phyloP scores from a whole-genome alignment of 1,140 invertebrate genomes.

The Zaprionus davidi region DNA sequence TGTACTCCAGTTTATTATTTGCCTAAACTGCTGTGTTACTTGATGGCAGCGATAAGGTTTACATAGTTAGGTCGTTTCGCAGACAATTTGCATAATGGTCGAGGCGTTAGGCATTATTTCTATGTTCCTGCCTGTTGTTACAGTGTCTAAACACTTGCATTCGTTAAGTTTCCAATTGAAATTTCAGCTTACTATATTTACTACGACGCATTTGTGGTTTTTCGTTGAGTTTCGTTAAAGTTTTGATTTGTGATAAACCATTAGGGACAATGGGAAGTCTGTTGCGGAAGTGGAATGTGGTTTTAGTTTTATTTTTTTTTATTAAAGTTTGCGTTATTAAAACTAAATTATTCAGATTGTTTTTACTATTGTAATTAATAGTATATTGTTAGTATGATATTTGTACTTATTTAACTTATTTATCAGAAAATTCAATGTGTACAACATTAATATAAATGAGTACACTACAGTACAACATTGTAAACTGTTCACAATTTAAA shows the following conservation, averaged over 20 bases:
- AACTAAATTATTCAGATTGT: too few species aligned
- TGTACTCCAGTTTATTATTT: constrained; percentile 69
- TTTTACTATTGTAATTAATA: too few species aligned
- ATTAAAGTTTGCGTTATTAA: too few species aligned
- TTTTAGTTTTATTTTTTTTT: neutral
- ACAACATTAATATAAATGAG: too few species aligned
- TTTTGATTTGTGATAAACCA: neutral
- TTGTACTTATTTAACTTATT: too few species aligned
- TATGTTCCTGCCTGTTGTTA: neutral
- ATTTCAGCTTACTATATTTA: neutral
- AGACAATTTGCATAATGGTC: constrained; percentile 72
- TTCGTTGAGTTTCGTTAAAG: neutral
- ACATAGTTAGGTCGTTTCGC: constrained; percentile 64
- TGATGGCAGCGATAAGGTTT: constrained; percentile 64
- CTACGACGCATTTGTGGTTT: neutral
- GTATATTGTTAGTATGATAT: too few species aligned
- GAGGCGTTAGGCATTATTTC: constrained; percentile 5
- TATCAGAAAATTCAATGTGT: too few species aligned
- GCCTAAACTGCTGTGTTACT: constrained; percentile 52
- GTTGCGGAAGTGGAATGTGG: neutral
- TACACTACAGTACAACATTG: too few species aligned
- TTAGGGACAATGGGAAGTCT: neutral
- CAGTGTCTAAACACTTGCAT: neutral
- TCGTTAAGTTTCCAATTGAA: neutral
- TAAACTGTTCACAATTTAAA: too few species aligned